Evolutionary conservation across 2,888 invertebrate genomes (phyloP), one percentile per base, ranked within the genome.

Genomic region (Zhengitettix transpicula): DNA sequence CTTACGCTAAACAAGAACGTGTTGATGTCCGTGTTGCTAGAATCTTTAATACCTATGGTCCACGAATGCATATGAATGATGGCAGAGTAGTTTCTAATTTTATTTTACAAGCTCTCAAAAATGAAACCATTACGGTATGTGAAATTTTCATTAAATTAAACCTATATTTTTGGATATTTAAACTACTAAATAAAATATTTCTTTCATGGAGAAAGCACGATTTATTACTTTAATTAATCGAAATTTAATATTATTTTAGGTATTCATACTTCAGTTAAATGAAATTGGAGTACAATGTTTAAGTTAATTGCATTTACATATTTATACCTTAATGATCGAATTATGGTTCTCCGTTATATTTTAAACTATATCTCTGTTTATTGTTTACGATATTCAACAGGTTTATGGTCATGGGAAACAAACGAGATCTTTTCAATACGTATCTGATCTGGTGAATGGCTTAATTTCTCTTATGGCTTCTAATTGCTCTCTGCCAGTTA

Each of bases 1-100:
- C 99, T 0, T 99, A 99, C 73, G 89, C 92, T 15, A 94, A 96
- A 70, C 97, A 98, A 78, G 98, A 99, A 72, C 89, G 89, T 56
- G 90, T 99, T 40, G 82, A 89, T 54, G 94, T 99, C 0, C 79
- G 98, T 58, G 96, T 99, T 10, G 99, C 99, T 1, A 80, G 99
- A 65, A 99, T 99, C 67, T 99, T 99, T 74, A 99, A 99, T 73
- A 99, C 99, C 0, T 99, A 94, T 71, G 99, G 99, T 0, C 99
- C 99, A 0, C 77, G 99, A 67, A 99, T 99, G 99, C 97, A 97
- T 70, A 93, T 94, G 81, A 93, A 96, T 64, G 99, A 99, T 73
- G 99, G 99, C 1, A 80, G 99, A 51, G 97, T 99, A 1, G 98
- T 99, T 1, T 97, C 97, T 14, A 99, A 99, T 77, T 99, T 99